Evolutionary conservation across 2,888 invertebrate genomes (phyloP).

Genomic region (Thyatira batis): DNA sequence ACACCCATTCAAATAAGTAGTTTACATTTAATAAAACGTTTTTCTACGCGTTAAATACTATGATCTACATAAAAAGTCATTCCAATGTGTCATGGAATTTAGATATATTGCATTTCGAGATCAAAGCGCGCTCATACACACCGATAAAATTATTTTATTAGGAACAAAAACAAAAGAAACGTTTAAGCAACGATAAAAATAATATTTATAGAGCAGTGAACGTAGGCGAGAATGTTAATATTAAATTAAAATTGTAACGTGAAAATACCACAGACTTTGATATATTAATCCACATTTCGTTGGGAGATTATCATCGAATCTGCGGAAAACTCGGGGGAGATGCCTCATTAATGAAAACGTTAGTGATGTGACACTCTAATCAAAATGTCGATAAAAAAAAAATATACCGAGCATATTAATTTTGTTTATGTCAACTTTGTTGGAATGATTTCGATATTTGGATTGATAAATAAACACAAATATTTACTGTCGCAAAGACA

Average conservation of each 20-base stretch:
- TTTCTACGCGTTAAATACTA: conserved; percentile 11
- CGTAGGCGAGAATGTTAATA: conserved; percentile 50
- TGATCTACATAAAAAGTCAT: conserved; percentile 35
- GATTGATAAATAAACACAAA: not conserved
- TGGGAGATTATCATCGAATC: conserved; percentile 65
- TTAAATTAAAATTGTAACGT: conserved; percentile 40
- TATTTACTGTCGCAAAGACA: not conserved
- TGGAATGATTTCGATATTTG: too few relatives aligned
- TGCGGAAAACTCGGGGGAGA: conserved; percentile 46
- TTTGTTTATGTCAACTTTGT: not conserved
- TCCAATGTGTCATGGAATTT: conserved; percentile 30
- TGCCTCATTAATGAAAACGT: conserved; percentile 46
- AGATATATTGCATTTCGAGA: conserved; percentile 29
- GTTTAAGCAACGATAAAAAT: conserved; percentile 69
- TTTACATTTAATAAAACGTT: not conserved
- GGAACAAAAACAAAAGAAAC: conserved; percentile 67
- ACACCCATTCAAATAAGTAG: conserved; percentile 16
- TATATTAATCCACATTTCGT: conserved; percentile 68
- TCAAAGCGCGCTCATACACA: conserved; percentile 45
- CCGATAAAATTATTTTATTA: conserved; percentile 63
- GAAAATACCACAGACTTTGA: conserved; percentile 47
- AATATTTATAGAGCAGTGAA: conserved; percentile 70
- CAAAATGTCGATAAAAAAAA: not conserved
- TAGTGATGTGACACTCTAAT: conserved; percentile 41
- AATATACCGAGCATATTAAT: not conserved